Evolutionary conservation across 2,888 invertebrate species (phyloP).

Genomic region (Lymantria dispar): DNA sequence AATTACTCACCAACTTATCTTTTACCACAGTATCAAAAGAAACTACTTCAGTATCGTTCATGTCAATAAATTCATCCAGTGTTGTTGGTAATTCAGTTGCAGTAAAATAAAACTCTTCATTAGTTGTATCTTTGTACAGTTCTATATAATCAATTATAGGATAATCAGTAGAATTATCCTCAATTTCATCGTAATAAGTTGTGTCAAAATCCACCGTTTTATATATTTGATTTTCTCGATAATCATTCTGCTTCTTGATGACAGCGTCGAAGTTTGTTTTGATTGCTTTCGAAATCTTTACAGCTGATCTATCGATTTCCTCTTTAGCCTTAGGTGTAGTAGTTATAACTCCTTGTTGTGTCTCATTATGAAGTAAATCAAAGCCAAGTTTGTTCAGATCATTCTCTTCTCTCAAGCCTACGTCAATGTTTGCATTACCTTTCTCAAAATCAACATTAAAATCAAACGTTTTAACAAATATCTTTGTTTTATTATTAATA

Average conservation of each 20-base stretch:
- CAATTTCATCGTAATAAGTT: conserved; percentile 37
- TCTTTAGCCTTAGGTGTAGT: neutral
- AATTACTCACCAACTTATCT: neutral
- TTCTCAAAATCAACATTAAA: conserved; percentile 32
- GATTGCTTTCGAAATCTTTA: neutral
- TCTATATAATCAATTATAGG: conserved; percentile 64
- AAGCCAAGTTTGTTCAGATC: neutral
- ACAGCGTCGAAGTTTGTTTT: conserved; percentile 10
- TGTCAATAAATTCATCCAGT: neutral
- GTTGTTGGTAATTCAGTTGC: conserved; percentile 23
- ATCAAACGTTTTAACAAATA: conserved; percentile 50
- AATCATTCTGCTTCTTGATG: conserved; percentile 15
- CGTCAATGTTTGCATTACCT: conserved; percentile 23
- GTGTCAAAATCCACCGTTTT: conserved; percentile 28
- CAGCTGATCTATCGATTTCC: neutral
- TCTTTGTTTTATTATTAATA: conserved; percentile 45
- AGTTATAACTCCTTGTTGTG: neutral
- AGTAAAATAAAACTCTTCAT: conserved; percentile 48
- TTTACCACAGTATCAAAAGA: neutral
- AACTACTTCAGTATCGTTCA: neutral
- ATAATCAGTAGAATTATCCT: conserved; percentile 64
- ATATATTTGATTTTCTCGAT: conserved; percentile 42
- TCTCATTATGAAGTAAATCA: neutral
- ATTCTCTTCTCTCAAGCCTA: conserved; percentile 14
- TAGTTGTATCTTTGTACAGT: conserved; percentile 65